Base-by-base conservation (phyloP, 2,797 vertebrate genomes). In the Sarcophilus harrisii region DNA sequence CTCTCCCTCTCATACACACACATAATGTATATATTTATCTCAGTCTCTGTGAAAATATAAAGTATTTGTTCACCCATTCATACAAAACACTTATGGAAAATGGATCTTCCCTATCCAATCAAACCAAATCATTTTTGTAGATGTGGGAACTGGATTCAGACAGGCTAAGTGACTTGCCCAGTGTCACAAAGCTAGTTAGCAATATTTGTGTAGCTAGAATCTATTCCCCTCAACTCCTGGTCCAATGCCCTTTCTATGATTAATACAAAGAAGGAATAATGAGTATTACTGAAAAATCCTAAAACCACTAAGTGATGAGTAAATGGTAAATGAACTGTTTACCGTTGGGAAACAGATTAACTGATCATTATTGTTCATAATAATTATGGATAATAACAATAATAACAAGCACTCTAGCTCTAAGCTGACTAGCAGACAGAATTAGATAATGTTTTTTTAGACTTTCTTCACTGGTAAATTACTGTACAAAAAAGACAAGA, bases 281-380 rank as follows among this genome's bases (percentile, higher is more conserved):
- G 45, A 93, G 93, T 90, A 94, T 90, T 57, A 58, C 16, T 95
- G 54, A 28, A 92, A 96, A 93, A 52, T 92, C 38, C 55, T 93
- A 92, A 55, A 90, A 92, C 27, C 52, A 94, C 49, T 93, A 96
- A 94, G 8, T 91, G 24, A 92, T 62, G 9, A 24, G 38, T 30
- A 81, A 95, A 94, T 94, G 92, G 91, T 92, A 96, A 94, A 94
- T 97, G 66, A 94, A 93, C 52, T 54, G 2, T 66, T 90, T 87
- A 10, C 62, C 94, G 11, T 81, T 81, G 57, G 91, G 32, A 93
- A 93, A 96, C 54, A 16, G 93, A 95, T 94, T 95, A 94, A 94
- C 96, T 38, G 90, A 24, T 57, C 45, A 92, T 95, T 94, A 90
- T 21, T 16, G 52, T 60, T 96, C 94, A 96, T 62, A 93, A 91